Conservation (phyloP, 2,113 vertebrate genomes). For the Arothron firmamentum region DNA sequence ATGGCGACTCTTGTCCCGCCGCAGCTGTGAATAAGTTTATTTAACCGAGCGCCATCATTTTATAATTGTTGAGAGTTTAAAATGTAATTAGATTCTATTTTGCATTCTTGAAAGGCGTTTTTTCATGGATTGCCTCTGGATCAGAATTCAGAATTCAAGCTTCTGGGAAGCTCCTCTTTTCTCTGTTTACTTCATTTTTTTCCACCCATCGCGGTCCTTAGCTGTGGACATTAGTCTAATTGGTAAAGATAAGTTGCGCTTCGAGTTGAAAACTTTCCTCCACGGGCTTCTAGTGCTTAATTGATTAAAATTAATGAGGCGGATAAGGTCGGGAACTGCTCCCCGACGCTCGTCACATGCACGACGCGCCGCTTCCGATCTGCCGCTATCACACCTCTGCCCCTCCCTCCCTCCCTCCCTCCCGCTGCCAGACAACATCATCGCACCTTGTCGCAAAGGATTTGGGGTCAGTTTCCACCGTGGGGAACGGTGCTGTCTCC, state of each 20-base stretch:
- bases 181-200: too few species aligned
- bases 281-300: conserved; percentile 13
- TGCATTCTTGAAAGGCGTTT: too few species aligned
- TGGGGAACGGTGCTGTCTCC: conserved; percentile 56
- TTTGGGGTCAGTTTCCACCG: conserved; percentile 66
- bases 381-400: conserved; percentile 12
- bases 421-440: conserved; percentile 38
- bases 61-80: too few species aligned
- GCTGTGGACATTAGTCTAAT: neutral
- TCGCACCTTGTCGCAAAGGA: conserved; percentile 43
- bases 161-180: too few species aligned
- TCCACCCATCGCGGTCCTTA: too few species aligned
- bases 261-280: conserved; percentile 53
- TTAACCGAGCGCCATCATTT: too few species aligned
- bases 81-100: too few species aligned
- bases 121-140: too few species aligned
- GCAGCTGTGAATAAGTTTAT: too few species aligned
- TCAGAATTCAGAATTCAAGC: too few species aligned
- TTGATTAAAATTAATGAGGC: conserved; percentile 61
- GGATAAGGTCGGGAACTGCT: conserved; percentile 69
- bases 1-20: too few species aligned
- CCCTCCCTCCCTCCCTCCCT: neutral
- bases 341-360: conserved; percentile 29
- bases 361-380: conserved; percentile 19
- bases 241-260: neutral